Evolutionary conservation across 2,888 invertebrate species (phyloP), one percentile per base, ranked within the genome.

Genomic region (Agrochola lychnidis): DNA sequence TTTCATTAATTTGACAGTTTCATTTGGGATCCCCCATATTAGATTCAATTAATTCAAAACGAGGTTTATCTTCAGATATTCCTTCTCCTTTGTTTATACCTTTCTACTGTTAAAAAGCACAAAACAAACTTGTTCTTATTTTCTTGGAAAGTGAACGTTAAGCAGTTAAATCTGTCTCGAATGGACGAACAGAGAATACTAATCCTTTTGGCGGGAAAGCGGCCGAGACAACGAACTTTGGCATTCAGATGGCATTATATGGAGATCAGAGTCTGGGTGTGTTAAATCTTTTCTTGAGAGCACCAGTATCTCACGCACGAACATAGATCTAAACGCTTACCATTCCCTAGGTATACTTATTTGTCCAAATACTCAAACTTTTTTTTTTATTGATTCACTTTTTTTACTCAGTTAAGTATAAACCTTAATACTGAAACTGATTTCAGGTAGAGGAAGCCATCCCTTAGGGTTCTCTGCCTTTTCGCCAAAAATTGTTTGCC

Each of bases 141-240:
- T 83, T 81, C 85, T 79, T 78, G 80, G 89, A 87, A 88, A 87
- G 89, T 82, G 76, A 87, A 85, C 71, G 87, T 72, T 56, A 76
- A 72, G 19, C 78, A 45, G 78, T 80, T 87, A 85, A 88, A 87
- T 87, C 81, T 81, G 73, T 88, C 76, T 74, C 30, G 48, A 30
- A 59, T 53, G 71, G 22, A 75, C 85, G 64, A 36, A 14, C 30
- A 12, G 48, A 57, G 87, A 83, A 88, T 87, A 88, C 76, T 87
- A 87, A 88, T 82, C 22, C 45, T 25, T 62, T 72, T 67, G 45
- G 48, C 75, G 77, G 64, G 81, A 88, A 82, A 83, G 83, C 74
- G 62, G 30, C 22, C 7, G 42, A 85, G 83, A 73, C 70, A 12
- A 59, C 78, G 69, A 86, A 78, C 83, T 86, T 83, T 86, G 66